Percentiles rank a stretch among this genome's conserved stretches.
phyloP scores from a whole-genome alignment of 2,113 vertebrate genomes.

The Dicaeum eximium region DNA sequence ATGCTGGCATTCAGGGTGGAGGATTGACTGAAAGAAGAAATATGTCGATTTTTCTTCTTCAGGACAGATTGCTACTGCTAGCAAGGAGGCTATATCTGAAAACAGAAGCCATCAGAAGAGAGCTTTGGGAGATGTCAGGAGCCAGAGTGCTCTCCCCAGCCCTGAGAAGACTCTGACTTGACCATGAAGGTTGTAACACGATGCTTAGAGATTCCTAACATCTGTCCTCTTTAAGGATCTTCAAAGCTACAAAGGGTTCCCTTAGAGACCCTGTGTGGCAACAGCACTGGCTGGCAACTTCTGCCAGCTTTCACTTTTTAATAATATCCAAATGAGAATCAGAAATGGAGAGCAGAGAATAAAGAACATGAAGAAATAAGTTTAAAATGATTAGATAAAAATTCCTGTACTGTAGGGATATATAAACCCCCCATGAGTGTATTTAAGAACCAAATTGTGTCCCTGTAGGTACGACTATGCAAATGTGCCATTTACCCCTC shows the following conservation, averaged over 20 bases:
- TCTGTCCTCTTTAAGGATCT: not conserved
- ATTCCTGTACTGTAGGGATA: not conserved
- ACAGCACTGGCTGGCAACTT: not conserved
- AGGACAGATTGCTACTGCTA: not conserved
- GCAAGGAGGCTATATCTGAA: not conserved
- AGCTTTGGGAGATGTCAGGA: not conserved
- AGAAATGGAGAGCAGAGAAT: rapidly evolving
- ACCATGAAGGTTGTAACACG: not conserved
- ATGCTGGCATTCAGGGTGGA: not conserved
- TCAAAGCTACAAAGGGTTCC: not conserved
- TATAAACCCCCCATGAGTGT: rapidly evolving
- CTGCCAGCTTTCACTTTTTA: not conserved
- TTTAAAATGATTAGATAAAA: not conserved
- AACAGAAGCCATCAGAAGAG: not conserved
- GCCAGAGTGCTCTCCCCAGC: not conserved
- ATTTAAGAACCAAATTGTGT: not conserved
- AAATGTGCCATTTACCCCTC: not conserved
- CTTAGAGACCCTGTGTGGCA: not conserved
- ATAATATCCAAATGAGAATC: not conserved
- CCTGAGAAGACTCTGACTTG: not conserved
- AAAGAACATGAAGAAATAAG: not conserved
- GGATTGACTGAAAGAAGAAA: not conserved
- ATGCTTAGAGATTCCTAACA: not conserved
- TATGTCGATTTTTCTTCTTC: too few relatives aligned
- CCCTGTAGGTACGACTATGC: not conserved